phyloP scores from a whole-genome alignment of 2,888 invertebrate species.

The Pristionchus japonicus region DNA sequence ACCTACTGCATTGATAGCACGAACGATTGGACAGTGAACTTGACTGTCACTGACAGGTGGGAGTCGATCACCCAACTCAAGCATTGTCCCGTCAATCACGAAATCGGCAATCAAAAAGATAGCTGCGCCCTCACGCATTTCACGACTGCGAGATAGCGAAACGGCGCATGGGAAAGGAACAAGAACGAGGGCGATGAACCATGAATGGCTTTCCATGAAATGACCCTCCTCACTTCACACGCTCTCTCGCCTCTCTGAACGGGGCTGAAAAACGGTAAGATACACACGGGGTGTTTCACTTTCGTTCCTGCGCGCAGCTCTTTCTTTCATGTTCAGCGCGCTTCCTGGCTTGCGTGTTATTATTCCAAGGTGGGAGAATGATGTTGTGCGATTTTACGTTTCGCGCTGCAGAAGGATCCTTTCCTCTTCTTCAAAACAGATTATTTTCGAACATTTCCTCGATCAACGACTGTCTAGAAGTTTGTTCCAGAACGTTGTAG shows the following conservation, averaged over 20 bases:
- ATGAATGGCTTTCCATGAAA: no score
- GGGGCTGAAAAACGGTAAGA: neutral
- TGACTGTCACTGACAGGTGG: neutral
- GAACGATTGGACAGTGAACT: no score
- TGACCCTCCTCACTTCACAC: no score
- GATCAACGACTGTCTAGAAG: no score
- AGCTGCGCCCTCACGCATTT: neutral
- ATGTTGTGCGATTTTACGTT: no score
- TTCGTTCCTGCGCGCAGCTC: neutral
- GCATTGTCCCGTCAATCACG: neutral
- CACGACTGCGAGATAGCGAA: neutral
- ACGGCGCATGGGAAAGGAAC: neutral
- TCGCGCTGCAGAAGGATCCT: no score
- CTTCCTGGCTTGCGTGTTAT: neutral
- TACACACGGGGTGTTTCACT: neutral
- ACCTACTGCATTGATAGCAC: no score
- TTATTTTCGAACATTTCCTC: no score
- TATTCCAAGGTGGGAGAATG: no score
- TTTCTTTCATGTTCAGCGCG: neutral
- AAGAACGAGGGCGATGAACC: neutral
- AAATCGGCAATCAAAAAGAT: neutral
- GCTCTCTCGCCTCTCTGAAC: no score
- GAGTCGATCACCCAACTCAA: neutral
- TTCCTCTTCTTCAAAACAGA: no score
- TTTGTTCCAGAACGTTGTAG: no score